Percentiles rank a stretch among this genome's conserved stretches.
Evolutionary conservation across 2,888 invertebrate genomes (phyloP).

Genomic region (Bellardia pandia): DNA sequence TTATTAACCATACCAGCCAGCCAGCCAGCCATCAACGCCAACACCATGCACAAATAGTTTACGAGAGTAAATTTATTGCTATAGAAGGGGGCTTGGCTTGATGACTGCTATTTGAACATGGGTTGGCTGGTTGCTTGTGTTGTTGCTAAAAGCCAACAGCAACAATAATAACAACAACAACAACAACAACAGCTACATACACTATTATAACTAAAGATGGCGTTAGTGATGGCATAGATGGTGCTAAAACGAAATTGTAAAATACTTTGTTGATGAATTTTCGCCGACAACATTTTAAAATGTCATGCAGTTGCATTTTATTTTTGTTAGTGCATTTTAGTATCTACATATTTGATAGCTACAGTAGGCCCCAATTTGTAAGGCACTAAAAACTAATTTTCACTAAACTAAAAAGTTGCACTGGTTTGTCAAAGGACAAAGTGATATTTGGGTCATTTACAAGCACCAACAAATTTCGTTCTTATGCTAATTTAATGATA

Average conservation of each 20-base stretch:
- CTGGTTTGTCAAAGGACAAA: too few relatives aligned
- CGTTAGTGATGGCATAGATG: slow-evolving; percentile 60
- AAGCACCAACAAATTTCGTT: too few relatives aligned
- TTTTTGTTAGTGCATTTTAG: background rate
- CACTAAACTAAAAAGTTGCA: too few relatives aligned
- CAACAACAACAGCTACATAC: slow-evolving; percentile 11
- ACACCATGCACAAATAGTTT: slow-evolving; percentile 66
- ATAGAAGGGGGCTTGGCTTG: slow-evolving; percentile 70
- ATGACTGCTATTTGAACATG: slow-evolving; percentile 60
- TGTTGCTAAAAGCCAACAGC: slow-evolving; percentile 24
- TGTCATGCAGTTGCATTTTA: slow-evolving; percentile 49
- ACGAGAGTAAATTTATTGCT: slow-evolving; percentile 67
- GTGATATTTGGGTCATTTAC: too few relatives aligned
- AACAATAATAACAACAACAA: slow-evolving; percentile 9
- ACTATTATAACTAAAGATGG: slow-evolving; percentile 69
- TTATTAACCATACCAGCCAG: slow-evolving; percentile 23
- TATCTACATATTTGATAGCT: background rate
- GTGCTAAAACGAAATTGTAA: slow-evolving; percentile 64
- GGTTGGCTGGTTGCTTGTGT: slow-evolving; percentile 36
- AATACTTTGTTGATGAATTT: slow-evolving; percentile 67
- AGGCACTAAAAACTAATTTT: too few relatives aligned
- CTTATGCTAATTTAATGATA: too few relatives aligned
- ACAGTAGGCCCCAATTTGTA: too few relatives aligned
- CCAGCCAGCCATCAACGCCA: slow-evolving; percentile 60
- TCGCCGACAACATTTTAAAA: slow-evolving; percentile 40